Evolutionary conservation across 2,888 invertebrate species (phyloP), one percentile per base, ranked within the genome.

Genomic region (Aphidoletes aphidimyza): DNA sequence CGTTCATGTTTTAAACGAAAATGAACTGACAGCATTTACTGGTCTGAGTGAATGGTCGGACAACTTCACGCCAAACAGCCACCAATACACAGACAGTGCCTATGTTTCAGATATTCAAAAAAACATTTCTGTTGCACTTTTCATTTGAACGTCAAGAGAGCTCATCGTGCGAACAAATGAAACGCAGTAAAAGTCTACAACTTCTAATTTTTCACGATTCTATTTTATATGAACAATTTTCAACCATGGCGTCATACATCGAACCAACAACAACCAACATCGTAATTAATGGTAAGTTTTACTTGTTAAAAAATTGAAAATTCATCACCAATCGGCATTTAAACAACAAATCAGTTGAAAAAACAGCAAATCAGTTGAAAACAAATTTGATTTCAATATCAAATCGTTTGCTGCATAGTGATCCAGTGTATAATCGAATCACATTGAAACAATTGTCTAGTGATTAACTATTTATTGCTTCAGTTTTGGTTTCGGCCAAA

Each of bases 211-310:
- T 9, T 30, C 17, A 14, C 34, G 2, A 30, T 30, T 14, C 30
- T 26, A 5, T 69, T 30, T 69, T 34, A 26, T 30, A 30, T 14
- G 14, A 8, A 69, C 3, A 11, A 30, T 0, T 14, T 47, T 14
- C 3, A 69, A 34, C 14, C 26, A 69, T 69, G 69, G 69, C 69
- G 17, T 11, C 30, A 11, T 0, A 69, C 30, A 14, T 69, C 14
- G 30, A 69, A 30, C 69, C 14, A 69, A 69, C 34, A 5, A 69
- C 30, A 30, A 14, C 11, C 6, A 0, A 0, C 17, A 30, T 14
- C 69, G 69, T 14, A 69, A 69, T 11, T 14, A 69, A 69, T 69
- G 69, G 69, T 69, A 69, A 69, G 69, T 69, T 69, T 69, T 26
- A 22, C n/a, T n/a, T n/a, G n/a, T 26, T 5, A 54, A 54, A 54